phyloP scores from a whole-genome alignment of 2,113 vertebrate genomes.

The Hipposideros armiger region DNA sequence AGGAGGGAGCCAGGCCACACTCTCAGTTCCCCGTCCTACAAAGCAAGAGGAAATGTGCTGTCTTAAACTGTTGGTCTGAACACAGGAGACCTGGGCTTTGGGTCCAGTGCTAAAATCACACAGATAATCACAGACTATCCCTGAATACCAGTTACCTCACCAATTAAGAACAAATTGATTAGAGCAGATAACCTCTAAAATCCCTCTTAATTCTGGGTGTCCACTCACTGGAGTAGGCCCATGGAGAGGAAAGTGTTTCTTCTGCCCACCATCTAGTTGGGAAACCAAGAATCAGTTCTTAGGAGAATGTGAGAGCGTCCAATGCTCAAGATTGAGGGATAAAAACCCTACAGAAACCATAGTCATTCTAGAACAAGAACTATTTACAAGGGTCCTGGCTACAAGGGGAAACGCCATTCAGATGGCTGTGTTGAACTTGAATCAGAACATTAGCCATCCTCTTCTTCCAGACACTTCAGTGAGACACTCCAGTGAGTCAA shows the following conservation, averaged over 20 bases:
- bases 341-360: neutral
- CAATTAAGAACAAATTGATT: neutral
- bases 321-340: neutral
- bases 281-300: neutral
- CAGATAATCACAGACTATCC: neutral
- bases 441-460: neutral
- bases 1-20: neutral
- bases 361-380: neutral
- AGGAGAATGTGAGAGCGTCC: neutral
- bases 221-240: neutral
- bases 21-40: neutral
- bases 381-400: neutral
- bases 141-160: neutral
- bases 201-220: neutral
- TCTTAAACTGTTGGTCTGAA: neutral
- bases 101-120: neutral
- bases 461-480: neutral
- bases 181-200: neutral
- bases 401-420: neutral
- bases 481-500: neutral
- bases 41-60: neutral
- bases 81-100: neutral
- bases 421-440: neutral
- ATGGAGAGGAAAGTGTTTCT: neutral
- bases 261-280: neutral